Base-by-base conservation (phyloP, 1,140 invertebrate species). In the Nasonia giraulti region DNA sequence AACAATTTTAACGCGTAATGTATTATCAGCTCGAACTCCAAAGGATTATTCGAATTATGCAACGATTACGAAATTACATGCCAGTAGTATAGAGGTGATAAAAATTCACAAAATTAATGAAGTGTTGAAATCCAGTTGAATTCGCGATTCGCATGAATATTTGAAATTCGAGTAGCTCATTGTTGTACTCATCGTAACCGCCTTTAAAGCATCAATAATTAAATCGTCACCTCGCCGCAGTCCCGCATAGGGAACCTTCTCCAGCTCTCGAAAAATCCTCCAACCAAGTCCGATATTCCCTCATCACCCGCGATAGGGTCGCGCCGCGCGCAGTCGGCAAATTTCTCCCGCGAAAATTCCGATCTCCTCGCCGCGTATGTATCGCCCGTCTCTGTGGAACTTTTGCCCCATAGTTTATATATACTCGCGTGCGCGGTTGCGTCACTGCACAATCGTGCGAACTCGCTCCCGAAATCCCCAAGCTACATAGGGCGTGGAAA, bases 281-380 rank as follows among this genome's bases (percentile, higher is more conserved):
- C 27, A 37, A 6, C 12, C 68, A 68, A 8, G 44, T 47, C 50
- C 50, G 2, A 55, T 14, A 71, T 80, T 37, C 79, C 69, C 44
- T 71, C 17, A n/a, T 8, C 66, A 71, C 37, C 79, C 44, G 8
- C 69, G 23, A 2, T 6, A n/a, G 23, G 66, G 27, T 23, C 31
- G 20, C 37, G 71, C 33, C 10, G 8, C 6, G 12, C 40, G 11
- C 47, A 68, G 31, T 62, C 74, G 17, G 40, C 75, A 27, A 83
- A 83, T 78, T 55, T 84, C 77, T 84, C 50, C n/a, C 66, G 73
- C 81, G 77, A 84, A 80, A 80, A 84, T 80, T 84, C 83, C 83
- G n/a, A 84, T 74, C 77, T 66, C 69, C 47, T 47, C 10, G 47
- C 83, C 33, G 47, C 83, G 68, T 68, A 69, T 84, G 79, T 79